These are phyloP conservation scores for Crossocerus cetratus DNA, from an alignment of 2,888 invertebrate species.

Conservation along the genomic window DNA sequence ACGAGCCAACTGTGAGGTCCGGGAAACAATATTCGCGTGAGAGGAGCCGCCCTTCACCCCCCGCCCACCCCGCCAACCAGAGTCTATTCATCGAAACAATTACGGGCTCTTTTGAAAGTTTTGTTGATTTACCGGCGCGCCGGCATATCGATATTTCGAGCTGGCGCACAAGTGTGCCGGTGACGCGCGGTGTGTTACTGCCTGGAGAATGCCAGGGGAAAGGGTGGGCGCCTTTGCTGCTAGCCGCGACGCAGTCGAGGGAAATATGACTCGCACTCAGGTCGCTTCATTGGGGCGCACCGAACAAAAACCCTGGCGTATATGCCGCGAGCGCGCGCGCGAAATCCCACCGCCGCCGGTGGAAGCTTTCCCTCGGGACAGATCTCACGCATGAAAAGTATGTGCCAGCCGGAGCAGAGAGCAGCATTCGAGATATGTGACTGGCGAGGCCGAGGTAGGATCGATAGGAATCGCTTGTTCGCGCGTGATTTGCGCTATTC, in stretches of 20 bases:
- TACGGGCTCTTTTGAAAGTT: too few relatives aligned
- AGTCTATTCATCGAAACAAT: too few relatives aligned
- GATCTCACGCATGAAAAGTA: slow-evolving; percentile 23
- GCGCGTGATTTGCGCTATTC: slow-evolving; percentile 36
- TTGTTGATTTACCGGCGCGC: too few relatives aligned
- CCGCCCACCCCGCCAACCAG: too few relatives aligned
- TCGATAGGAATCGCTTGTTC: slow-evolving; percentile 44
- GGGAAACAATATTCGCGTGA: background rate
- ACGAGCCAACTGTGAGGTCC: background rate
- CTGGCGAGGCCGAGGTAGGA: slow-evolving; percentile 25
- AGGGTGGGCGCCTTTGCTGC: background rate
- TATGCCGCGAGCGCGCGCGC: too few relatives aligned
- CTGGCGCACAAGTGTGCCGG: background rate
- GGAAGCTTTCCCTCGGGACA: background rate
- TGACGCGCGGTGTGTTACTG: too few relatives aligned
- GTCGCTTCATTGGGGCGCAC: background rate
- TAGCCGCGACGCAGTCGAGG: slow-evolving; percentile 8
- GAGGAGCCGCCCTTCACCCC: too few relatives aligned
- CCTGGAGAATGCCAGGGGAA: too few relatives aligned
- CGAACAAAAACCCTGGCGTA: background rate
- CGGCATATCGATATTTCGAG: background rate
- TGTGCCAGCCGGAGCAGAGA: slow-evolving; percentile 11
- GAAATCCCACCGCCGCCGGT: too few relatives aligned
- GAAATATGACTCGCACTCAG: slow-evolving; percentile 5
- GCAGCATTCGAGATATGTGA: slow-evolving; percentile 1